These are phyloP conservation scores for Oreochromis spilurus DNA, from an alignment of 2,113 vertebrate genomes.

Conservation along the genomic window DNA sequence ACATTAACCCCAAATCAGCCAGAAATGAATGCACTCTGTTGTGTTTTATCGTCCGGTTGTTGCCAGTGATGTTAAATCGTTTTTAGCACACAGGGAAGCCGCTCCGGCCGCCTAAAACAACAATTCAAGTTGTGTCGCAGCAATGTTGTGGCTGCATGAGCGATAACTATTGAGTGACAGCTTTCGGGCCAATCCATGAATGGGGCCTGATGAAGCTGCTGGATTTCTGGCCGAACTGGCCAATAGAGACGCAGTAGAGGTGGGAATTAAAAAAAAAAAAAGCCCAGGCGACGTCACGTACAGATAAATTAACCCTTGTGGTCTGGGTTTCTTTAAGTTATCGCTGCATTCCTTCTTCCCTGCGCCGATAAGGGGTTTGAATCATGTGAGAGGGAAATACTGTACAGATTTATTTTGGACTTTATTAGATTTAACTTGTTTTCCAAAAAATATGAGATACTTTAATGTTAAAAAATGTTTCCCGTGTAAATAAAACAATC, in stretches of 20 bases:
- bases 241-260: slow-evolving; percentile 59
- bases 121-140: slow-evolving; percentile 69
- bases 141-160: slow-evolving; percentile 65
- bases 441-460: not conserved
- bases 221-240: slow-evolving; percentile 34
- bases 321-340: not conserved
- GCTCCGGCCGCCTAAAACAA: slow-evolving; percentile 8
- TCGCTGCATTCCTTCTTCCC: not conserved
- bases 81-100: not conserved
- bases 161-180: slow-evolving; percentile 70
- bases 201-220: slow-evolving; percentile 23
- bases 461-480: not conserved
- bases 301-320: slow-evolving; percentile 46
- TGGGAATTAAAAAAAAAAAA: slow-evolving; percentile 27
- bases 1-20: not conserved
- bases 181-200: slow-evolving; percentile 55
- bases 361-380: not conserved
- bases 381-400: not conserved
- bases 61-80: not conserved
- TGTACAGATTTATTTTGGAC: not conserved
- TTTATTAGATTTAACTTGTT: not conserved
- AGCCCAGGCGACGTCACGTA: slow-evolving; percentile 56
- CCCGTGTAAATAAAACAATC: not conserved
- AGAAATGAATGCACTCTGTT: not conserved
- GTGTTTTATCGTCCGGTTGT: not conserved